Percentiles rank a stretch among this genome's conserved stretches.
Conservation (phyloP, 2,113 vertebrate genomes). For the Furnarius figulus region DNA sequence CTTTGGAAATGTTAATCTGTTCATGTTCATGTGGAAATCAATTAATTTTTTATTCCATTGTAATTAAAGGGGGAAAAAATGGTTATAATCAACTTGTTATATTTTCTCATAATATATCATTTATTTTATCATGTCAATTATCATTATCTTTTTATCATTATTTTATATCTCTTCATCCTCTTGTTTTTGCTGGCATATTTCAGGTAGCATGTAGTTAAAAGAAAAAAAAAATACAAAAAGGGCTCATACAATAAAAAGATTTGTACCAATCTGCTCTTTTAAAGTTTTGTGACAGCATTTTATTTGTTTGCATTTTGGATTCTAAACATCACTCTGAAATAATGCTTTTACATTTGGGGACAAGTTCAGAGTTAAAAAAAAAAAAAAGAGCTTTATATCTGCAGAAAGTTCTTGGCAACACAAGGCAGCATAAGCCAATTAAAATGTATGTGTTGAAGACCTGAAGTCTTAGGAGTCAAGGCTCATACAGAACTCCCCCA, state of each 20-base stretch:
- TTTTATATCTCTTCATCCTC: not conserved
- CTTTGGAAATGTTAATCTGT: slow-evolving; percentile 31
- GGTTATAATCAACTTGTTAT: not conserved
- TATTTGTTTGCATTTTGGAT: not conserved
- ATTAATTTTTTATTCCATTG: not conserved
- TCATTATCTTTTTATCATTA: not conserved
- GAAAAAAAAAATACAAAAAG: not conserved
- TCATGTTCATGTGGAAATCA: not conserved
- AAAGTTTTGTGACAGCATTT: not conserved
- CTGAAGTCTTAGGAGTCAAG: not conserved
- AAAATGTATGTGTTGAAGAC: slow-evolving; percentile 22
- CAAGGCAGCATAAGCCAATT: slow-evolving; percentile 23
- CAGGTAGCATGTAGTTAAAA: not conserved
- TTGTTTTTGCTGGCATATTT: not conserved
- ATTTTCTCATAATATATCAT: not conserved
- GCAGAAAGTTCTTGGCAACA: slow-evolving; percentile 1
- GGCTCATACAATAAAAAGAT: not conserved
- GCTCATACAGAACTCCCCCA: not conserved
- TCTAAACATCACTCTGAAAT: not conserved
- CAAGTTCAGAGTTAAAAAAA: slow-evolving; percentile 3
- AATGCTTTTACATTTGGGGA: slow-evolving; percentile 28
- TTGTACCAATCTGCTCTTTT: not conserved
- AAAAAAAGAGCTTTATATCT: not conserved
- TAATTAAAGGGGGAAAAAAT: not conserved
- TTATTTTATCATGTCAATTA: not conserved